phyloP scores from a whole-genome alignment of 2,113 vertebrate genomes.

The Sigmodon hispidus region DNA sequence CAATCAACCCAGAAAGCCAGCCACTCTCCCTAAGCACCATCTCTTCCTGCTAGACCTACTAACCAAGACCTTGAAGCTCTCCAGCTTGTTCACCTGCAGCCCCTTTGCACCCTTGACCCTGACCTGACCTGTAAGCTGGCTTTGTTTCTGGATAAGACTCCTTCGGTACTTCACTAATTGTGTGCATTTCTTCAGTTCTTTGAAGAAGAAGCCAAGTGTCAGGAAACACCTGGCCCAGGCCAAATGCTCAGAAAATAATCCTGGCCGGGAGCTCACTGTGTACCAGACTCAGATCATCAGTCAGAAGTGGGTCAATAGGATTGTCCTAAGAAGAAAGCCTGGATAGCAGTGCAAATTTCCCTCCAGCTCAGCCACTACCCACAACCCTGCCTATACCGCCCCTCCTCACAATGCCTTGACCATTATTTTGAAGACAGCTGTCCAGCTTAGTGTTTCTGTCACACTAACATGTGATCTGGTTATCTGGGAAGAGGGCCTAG shows the following conservation, averaged over 20 bases:
- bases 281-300: background rate
- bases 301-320: no score
- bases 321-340: fast-evolving
- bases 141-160: no score
- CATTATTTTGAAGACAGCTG: background rate
- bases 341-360: fast-evolving
- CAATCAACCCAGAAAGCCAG: background rate
- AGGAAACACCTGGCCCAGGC: background rate
- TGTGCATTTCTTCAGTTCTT: background rate
- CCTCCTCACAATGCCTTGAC: fast-evolving
- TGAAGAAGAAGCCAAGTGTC: background rate
- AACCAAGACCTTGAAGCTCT: background rate
- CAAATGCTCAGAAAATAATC: background rate
- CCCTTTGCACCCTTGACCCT: background rate
- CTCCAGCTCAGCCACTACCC: background rate
- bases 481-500: background rate
- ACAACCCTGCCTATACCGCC: fast-evolving
- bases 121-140: background rate
- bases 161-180: background rate
- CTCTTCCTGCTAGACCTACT: background rate
- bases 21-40: background rate
- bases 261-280: background rate
- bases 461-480: background rate
- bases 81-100: background rate
- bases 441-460: background rate